Conservation (phyloP, 2,797 vertebrate species). For the Pangasius macronema region DNA sequence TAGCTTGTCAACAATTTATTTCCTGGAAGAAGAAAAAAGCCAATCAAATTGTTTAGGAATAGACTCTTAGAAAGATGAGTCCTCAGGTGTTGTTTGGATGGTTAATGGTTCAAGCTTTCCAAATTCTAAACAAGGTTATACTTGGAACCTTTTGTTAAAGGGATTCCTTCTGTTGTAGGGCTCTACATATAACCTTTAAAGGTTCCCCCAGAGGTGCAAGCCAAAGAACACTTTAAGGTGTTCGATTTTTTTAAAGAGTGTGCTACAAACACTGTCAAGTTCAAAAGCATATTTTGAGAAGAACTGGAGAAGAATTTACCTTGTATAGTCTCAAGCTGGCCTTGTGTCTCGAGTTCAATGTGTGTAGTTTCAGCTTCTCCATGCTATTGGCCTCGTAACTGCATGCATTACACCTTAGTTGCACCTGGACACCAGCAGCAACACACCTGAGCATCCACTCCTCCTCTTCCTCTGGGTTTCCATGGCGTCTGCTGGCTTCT, state of each 20-base stretch:
- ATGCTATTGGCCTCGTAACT: conserved; percentile 95
- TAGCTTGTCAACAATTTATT: neutral
- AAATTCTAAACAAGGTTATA: neutral
- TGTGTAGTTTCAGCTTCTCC: conserved; percentile 95
- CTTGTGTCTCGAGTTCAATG: conserved; percentile 89
- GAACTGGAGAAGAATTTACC: conserved; percentile 68
- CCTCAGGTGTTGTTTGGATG: neutral
- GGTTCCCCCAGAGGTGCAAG: neutral
- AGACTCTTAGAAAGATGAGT: neutral
- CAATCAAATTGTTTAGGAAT: neutral
- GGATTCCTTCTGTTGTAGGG: neutral
- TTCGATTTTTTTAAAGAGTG: neutral
- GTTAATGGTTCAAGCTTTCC: neutral
- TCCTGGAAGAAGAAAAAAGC: neutral
- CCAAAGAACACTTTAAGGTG: neutral
- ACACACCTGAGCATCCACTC: conserved; percentile 89
- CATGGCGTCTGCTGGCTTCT: conserved; percentile 76
- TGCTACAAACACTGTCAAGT: neutral
- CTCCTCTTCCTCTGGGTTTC: conserved; percentile 81
- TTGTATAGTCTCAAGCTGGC: conserved; percentile 92
- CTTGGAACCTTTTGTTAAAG: neutral
- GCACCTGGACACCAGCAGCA: conserved; percentile 91
- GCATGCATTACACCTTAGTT: conserved; percentile 93
- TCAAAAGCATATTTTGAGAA: neutral
- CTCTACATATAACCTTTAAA: neutral